Base-by-base conservation (phyloP, 1,140 invertebrate genomes). In the Diabrotica virgifera region DNA sequence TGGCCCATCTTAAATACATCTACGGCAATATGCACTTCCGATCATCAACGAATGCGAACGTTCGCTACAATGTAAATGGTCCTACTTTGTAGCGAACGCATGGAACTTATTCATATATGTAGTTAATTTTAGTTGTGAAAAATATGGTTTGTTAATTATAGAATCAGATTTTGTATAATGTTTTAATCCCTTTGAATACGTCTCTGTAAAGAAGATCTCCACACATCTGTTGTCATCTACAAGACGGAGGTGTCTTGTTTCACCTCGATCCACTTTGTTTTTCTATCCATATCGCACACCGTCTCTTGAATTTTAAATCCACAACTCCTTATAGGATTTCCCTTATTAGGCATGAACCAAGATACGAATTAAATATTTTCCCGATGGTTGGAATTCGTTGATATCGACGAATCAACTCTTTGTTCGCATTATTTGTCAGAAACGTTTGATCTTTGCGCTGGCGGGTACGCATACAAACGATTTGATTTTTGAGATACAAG, bases 211-310 rank as follows among this genome's bases (percentile, higher is more conserved):
- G 24, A 24, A 24, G 24, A 24, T 24, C 24, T 24, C 24, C 1
- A 24, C 24, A 24, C 24, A 24, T 24, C 24, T 24, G 24, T 24
- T 24, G 52, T 54, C 38, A 54, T 65, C 52, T 65, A 55, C 58
- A 59, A 59, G 24, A 38, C 40, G 57, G 57, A 65, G 63, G 63
- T 65, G 63, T 65, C 51, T 54, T 54, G 63, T 65, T 65, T 65
- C 63, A 65, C 63, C 63, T 65, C 63, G 63, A 60, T 60, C 63
- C 46, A 65, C 63, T 65, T 65, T 60, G 63, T 65, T 65, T 65
- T 65, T 65, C 54, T 65, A 36, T 53, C 52, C 60, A 62, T 62
- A 62, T 62, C 52, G 60, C 60, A 62, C 60, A 50, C 51, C 12
- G 52, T 62, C 60, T 62, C 52, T 46, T 62, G 60, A 53, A 62